Percentiles rank a stretch among this genome's conserved stretches.
phyloP scores from a whole-genome alignment of 2,797 vertebrate species.

The Hirundo rustica region DNA sequence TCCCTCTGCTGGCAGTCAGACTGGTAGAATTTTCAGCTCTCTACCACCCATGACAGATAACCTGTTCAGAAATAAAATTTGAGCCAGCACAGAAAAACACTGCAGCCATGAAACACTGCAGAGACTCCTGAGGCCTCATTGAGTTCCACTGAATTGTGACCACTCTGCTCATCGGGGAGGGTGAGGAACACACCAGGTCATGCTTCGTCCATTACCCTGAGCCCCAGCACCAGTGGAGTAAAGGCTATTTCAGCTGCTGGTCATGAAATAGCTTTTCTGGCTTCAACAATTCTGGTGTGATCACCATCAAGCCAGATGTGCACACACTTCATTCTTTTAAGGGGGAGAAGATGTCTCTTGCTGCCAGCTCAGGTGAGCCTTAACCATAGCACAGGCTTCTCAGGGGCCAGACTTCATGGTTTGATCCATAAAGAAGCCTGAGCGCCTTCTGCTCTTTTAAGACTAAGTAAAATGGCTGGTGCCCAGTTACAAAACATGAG shows the following conservation, averaged over 20 bases:
- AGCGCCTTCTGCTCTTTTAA: neutral
- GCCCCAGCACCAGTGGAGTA: neutral
- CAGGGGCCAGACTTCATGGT: neutral
- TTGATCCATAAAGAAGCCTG: neutral
- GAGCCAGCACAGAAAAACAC: neutral
- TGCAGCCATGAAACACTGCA: neutral
- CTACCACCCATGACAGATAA: neutral
- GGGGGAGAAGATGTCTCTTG: neutral
- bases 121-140: neutral
- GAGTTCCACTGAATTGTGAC: neutral
- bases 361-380: neutral
- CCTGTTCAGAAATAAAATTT: neutral
- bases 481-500: neutral
- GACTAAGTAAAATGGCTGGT: neutral
- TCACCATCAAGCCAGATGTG: neutral
- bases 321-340: neutral
- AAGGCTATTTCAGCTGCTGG: neutral
- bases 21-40: neutral
- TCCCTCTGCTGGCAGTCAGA: constrained; percentile 41
- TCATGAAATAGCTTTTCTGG: neutral
- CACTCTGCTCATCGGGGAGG: accelerated
- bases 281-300: neutral
- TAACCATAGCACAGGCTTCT: neutral
- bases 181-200: neutral
- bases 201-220: neutral